Conservation (phyloP, 2,888 invertebrate species). For the Tiliacea citrago region DNA sequence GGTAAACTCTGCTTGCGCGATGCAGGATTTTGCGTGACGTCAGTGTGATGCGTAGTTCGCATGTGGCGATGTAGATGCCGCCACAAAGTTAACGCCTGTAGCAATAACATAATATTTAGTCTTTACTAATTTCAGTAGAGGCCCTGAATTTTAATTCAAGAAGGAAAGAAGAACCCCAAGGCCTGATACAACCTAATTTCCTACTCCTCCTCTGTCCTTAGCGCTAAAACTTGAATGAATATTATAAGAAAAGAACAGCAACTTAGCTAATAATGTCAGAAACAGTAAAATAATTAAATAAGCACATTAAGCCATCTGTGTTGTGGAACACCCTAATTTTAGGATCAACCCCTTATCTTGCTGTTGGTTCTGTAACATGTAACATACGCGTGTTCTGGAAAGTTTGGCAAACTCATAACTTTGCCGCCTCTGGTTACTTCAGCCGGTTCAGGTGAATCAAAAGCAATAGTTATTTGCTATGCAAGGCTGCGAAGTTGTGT, state of each 20-base stretch:
- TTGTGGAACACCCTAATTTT: neutral
- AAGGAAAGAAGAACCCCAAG: neutral
- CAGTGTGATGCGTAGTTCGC: no score
- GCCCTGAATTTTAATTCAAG: neutral
- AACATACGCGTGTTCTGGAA: conserved; percentile 20
- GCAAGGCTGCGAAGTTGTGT: no score
- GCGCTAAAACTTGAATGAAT: neutral
- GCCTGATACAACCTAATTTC: no score
- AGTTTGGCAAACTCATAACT: conserved; percentile 52
- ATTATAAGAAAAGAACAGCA: neutral
- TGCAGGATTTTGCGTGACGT: no score
- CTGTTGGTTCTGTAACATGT: conserved; percentile 11
- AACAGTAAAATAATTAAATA: neutral
- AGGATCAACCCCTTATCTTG: conserved; percentile 3
- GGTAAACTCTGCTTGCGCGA: no score
- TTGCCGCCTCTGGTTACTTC: conserved; percentile 14
- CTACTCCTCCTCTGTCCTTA: neutral
- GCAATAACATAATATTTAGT: neutral
- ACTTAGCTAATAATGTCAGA: neutral
- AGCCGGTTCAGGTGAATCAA: conserved; percentile 25
- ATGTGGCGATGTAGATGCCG: no score
- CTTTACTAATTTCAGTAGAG: neutral
- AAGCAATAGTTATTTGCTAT: no score
- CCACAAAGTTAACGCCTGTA: neutral
- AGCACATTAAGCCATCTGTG: neutral